A percentile compares a stretch with the other conserved stretches of the same genome.
phyloP scores from a whole-genome alignment of 2,888 invertebrate species.

The Sphaerophoria taeniata region DNA sequence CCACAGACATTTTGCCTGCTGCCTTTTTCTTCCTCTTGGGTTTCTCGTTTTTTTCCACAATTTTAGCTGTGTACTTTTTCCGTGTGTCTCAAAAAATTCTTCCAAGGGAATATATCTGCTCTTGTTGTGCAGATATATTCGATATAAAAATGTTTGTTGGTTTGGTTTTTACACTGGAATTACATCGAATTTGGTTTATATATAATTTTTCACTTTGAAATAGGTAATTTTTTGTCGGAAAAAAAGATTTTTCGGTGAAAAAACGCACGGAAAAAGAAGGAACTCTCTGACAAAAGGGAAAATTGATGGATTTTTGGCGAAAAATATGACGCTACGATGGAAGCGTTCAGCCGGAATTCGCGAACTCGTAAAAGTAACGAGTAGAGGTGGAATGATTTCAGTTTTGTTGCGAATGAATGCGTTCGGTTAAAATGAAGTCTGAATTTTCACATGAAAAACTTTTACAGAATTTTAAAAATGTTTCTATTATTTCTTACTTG shows the following conservation, averaged over 20 bases:
- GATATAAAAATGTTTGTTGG: conserved; percentile 47
- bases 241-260: conserved; percentile 53
- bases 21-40: conserved; percentile 83
- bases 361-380: conserved; percentile 41
- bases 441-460: no score
- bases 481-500: no score
- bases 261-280: conserved; percentile 65
- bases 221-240: background rate
- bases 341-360: conserved; percentile 36
- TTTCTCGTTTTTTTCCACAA: conserved; percentile 83
- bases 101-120: conserved; percentile 69
- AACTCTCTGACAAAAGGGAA: conserved; percentile 69
- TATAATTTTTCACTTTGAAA: conserved; percentile 33
- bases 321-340: conserved; percentile 72
- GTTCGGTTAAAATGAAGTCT: no score
- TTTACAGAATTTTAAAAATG: no score
- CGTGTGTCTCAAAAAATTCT: conserved; percentile 65
- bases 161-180: conserved; percentile 41
- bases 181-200: conserved; percentile 41
- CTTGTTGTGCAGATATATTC: conserved; percentile 73
- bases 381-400: background rate
- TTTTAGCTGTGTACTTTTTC: conserved; percentile 78
- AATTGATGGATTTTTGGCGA: conserved; percentile 58
- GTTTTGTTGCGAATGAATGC: no score
- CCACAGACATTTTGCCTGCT: conserved; percentile 83